A percentile compares a stretch with the other conserved stretches of the same genome.
These are phyloP conservation scores for Steinernema carpocapsae DNA, from an alignment of 2,888 invertebrate species.

Conservation along the genomic window DNA sequence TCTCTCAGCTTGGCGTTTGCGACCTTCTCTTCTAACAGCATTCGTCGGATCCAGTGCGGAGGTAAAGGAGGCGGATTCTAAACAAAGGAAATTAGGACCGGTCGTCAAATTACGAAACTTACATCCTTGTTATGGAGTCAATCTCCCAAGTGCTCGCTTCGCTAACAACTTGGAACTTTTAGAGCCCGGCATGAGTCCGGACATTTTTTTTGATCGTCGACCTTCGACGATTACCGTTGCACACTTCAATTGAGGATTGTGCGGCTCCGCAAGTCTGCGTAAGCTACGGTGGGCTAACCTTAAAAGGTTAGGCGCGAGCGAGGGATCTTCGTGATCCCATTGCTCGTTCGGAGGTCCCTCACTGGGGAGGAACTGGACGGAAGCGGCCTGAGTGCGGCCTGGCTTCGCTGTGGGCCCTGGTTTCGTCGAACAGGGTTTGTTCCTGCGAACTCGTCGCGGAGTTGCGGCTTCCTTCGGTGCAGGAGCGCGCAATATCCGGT, in stretches of 20 bases:
- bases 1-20: constrained; percentile 2
- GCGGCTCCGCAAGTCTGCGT: neutral
- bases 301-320: too few relatives aligned
- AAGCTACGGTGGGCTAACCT: neutral
- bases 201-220: constrained; percentile 19
- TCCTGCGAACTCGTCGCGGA: neutral
- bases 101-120: neutral
- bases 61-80: constrained; percentile 10
- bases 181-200: neutral
- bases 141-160: neutral
- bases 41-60: neutral
- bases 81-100: neutral
- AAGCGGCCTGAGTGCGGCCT: neutral
- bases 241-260: neutral
- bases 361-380: neutral
- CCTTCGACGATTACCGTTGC: neutral
- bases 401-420: constrained; percentile 11
- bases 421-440: constrained; percentile 1
- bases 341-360: too few relatives aligned
- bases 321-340: too few relatives aligned
- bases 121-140: constrained; percentile 31
- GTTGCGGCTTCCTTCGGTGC: neutral
- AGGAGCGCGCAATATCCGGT: neutral
- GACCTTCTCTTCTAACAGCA: constrained; percentile 22
- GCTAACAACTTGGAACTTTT: constrained; percentile 14